Evolutionary conservation across 2,888 invertebrate genomes (phyloP), one percentile per base, ranked within the genome.

Genomic region (Crepidodera aurea): DNA sequence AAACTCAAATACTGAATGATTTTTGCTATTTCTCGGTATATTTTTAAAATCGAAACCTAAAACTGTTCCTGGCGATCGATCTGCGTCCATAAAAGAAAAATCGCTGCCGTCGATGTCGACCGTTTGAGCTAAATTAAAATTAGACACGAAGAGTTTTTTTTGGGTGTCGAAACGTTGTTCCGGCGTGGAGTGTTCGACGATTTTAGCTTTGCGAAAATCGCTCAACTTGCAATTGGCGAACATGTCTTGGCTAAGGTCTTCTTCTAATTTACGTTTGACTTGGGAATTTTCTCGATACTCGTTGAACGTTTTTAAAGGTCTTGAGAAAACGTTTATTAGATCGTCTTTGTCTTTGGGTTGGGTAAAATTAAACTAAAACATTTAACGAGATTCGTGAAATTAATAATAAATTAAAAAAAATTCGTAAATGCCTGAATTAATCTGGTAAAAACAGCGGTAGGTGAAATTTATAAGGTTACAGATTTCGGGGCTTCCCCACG

Each of bases 241-340:
- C 13, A 15, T 37, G 37, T 48, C 18, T 16, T 16, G 4, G 42
- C 51, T 39, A 29, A n/a, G 8, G 22, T 22, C 10, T 40, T 40
- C 40, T 6, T 62, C 59, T 16, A 59, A 8, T 51, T 59, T 62
- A 19, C 63, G 29, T 19, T 59, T 51, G 18, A 54, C 39, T 27
- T 54, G 8, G n/a, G 29, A 40, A 16, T 27, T 27, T 8, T 39
- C 3, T 16, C 53, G 54, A 0, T 46, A 18, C 5, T 32, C 10
- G 62, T 25, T 50, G 40, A 1, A 44, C 22, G 40, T 16, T 51
- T 65, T 66, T 16, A n/a, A 50, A 1, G 68, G 64, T 51, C 51
- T 62, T 4, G 62, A 44, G 13, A 54, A 50, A 5, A 65, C 44
- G 7, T 46, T 46, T 22, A 51, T 10, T 13, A 60, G 60, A 2